Base-by-base conservation (phyloP, 2,797 vertebrate genomes). In the Hippoglossus hippoglossus region DNA sequence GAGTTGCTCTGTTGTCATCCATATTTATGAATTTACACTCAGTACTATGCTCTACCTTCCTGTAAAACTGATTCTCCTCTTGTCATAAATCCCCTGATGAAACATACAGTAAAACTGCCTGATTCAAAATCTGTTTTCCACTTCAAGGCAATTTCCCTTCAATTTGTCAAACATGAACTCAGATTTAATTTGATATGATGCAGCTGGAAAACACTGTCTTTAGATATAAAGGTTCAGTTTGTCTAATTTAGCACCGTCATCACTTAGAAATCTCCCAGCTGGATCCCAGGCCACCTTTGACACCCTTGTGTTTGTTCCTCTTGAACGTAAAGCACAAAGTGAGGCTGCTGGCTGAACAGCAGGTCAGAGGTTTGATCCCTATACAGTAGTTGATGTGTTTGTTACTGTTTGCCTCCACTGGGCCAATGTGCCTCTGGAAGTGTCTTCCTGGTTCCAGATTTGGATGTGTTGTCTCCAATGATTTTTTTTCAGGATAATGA, bases 241-340 rank as follows among this genome's bases (percentile, higher is more conserved):
- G 60, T 79, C 44, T 63, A 67, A 70, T 75, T 67, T 58, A 58
- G 56, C 58, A 61, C 4, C 63, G 6, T 68, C 36, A 68, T 82
- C 57, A 71, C 53, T 34, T 2, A 24, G 24, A 24, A 24, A 24
- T 24, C 41, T 31, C 28, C 1, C 7, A 68, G 58, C 52, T 31
- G 19, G 46, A 52, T 50, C 62, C 58, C 60, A 77, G 56, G 50
- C 52, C 28, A 15, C 77, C 39, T 41, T 15, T 12, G 39, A 3
- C 11, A 41, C 39, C 39, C 16, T 5, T 44, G 16, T 13, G 16
- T 7, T 18, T 4, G 16, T 39, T 39, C 36, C 5, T 44, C 13
- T 41, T 16, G 12, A 13, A 4, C 5, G 39, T 41, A 2, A 13
- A 16, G 39, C 4, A 34, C 31, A 34, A 16, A 16, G 11, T 41